Percentiles rank a stretch among this genome's conserved stretches.
Evolutionary conservation across 2,797 vertebrate genomes (phyloP).

Genomic region (Tadarida brasiliensis): DNA sequence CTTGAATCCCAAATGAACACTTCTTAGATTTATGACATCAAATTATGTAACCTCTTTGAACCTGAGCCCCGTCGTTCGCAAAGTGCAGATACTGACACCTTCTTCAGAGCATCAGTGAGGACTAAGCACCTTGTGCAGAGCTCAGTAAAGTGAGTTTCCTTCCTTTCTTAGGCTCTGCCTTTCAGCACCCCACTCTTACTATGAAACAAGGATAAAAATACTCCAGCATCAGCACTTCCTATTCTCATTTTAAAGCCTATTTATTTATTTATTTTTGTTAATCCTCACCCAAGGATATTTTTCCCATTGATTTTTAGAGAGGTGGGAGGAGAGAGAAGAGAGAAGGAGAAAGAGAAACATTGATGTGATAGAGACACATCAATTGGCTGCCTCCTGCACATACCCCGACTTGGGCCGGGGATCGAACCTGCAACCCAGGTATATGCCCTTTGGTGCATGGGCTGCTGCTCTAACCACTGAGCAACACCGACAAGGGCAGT

Average conservation of each 20-base stretch:
- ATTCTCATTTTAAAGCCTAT: conserved; percentile 49
- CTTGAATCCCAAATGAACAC: neutral
- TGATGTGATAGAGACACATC: too few species aligned
- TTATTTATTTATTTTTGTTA: neutral
- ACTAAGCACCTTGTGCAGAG: neutral
- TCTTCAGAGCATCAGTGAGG: neutral
- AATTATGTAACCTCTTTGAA: neutral
- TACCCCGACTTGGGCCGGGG: too few species aligned
- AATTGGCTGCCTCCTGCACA: too few species aligned
- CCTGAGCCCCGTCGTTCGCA: neutral
- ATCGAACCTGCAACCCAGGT: too few species aligned
- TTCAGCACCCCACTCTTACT: neutral
- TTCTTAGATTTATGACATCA: neutral
- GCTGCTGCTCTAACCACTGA: too few species aligned
- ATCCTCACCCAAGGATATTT: too few species aligned
- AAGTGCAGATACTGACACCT: neutral
- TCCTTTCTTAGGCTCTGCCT: neutral
- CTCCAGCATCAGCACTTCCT: neutral
- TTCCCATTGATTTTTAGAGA: too few species aligned
- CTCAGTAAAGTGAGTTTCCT: neutral
- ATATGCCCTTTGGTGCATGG: too few species aligned
- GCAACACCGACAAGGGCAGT: neutral
- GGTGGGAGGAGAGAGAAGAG: too few species aligned
- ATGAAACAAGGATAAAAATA: neutral
- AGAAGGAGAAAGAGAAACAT: too few species aligned